These are phyloP conservation scores for Phalera bucephala DNA, from an alignment of 2,888 invertebrate species.

Conservation along the genomic window DNA sequence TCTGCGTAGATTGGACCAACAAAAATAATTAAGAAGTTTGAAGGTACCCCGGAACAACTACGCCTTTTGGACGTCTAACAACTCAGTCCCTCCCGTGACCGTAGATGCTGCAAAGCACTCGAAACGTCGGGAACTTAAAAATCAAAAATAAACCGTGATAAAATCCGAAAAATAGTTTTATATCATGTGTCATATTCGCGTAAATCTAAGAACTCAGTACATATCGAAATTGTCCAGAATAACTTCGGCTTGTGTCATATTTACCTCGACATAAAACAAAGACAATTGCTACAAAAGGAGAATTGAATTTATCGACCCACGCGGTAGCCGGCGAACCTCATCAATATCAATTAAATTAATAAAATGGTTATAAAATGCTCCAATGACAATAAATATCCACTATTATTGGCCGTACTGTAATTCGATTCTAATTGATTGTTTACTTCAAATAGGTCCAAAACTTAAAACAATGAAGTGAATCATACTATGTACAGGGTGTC, in stretches of 20 bases:
- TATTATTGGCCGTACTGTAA: conserved; percentile 70
- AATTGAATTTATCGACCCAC: conserved; percentile 58
- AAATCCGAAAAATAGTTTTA: too few relatives aligned
- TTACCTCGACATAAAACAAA: conserved; percentile 39
- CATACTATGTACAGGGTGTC: conserved; percentile 52
- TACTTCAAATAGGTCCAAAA: conserved; percentile 72
- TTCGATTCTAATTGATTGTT: conserved; percentile 77
- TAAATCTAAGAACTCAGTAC: too few relatives aligned
- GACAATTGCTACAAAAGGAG: conserved; percentile 45
- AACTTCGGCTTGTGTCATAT: conserved; percentile 15
- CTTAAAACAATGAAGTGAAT: conserved; percentile 72
- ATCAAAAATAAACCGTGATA: too few relatives aligned
- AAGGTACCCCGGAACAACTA: too few relatives aligned
- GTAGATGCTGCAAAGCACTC: too few relatives aligned
- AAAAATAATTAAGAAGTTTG: too few relatives aligned
- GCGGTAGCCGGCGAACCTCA: conserved; percentile 56
- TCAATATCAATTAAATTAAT: conserved; percentile 77
- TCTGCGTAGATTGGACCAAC: too few relatives aligned
- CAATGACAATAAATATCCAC: conserved; percentile 74
- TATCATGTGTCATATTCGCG: too few relatives aligned
- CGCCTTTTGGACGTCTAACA: too few relatives aligned
- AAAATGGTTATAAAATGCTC: conserved; percentile 76
- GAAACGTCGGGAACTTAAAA: too few relatives aligned
- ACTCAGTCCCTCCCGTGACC: too few relatives aligned
- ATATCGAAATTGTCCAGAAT: neutral